phyloP scores from a whole-genome alignment of 2,888 invertebrate genomes.

The Nephrotoma flavescens region DNA sequence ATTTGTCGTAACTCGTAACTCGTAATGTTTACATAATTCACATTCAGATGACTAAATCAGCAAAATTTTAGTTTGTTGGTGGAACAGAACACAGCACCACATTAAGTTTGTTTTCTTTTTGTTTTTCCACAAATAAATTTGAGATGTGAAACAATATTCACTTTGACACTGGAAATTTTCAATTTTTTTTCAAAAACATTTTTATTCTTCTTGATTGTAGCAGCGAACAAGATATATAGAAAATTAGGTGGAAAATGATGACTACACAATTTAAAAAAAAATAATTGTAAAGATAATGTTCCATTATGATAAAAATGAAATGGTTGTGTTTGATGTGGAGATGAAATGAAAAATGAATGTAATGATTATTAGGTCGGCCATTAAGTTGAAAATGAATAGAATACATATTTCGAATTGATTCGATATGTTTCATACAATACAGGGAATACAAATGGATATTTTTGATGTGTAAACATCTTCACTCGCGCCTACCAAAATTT shows the following conservation, averaged over 20 bases:
- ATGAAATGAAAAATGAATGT: not conserved
- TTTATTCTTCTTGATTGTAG: not conserved
- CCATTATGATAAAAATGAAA: not conserved
- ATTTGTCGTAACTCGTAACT: too few species aligned
- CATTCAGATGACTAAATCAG: not conserved
- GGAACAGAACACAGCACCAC: not conserved
- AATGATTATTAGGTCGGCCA: not conserved
- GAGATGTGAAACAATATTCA: not conserved
- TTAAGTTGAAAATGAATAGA: not conserved
- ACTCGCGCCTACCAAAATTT: too few species aligned
- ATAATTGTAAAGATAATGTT: not conserved
- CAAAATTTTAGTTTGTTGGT: not conserved
- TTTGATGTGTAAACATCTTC: too few species aligned
- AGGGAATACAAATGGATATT: too few species aligned
- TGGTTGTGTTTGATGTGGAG: not conserved
- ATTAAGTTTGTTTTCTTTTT: not conserved
- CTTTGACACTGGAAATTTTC: not conserved
- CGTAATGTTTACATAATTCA: too few species aligned
- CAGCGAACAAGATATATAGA: not conserved
- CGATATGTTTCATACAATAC: not conserved
- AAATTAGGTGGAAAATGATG: not conserved
- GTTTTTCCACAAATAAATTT: not conserved
- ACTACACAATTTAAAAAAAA: not conserved
- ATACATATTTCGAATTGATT: not conserved
- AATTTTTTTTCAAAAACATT: not conserved